phyloP scores from a whole-genome alignment of 2,113 vertebrate species.

The Zosterops lateralis region DNA sequence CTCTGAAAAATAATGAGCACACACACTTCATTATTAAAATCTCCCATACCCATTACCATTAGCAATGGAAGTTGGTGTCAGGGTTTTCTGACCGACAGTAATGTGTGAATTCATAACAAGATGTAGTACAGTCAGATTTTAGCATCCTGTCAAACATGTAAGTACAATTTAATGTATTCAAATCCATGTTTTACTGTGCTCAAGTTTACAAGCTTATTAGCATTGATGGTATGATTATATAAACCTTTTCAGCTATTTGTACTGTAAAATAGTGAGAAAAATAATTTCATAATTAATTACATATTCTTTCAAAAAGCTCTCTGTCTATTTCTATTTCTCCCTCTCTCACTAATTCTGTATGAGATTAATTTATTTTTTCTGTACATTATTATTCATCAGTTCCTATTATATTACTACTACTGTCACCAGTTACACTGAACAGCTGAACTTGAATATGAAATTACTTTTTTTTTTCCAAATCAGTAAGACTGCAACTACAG shows the following conservation, averaged over 20 bases:
- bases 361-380: not conserved
- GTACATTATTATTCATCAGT: not conserved
- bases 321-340: not conserved
- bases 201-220: slow-evolving; percentile 37
- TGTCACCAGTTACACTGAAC: not conserved
- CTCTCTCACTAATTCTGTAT: not conserved
- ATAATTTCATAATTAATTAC: not conserved
- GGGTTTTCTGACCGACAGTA: not conserved
- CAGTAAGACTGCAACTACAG: not conserved
- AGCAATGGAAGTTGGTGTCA: not conserved
- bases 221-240: not conserved
- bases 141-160: slow-evolving; percentile 56
- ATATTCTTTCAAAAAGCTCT: not conserved
- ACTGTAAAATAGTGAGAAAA: not conserved
- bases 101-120: slow-evolving; percentile 63
- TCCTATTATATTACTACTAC: not conserved
- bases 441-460: not conserved
- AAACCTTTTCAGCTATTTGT: slow-evolving; percentile 11
- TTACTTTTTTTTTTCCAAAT: not conserved
- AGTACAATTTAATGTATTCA: slow-evolving; percentile 59
- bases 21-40: not conserved
- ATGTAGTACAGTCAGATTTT: slow-evolving; percentile 7
- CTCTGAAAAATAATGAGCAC: not conserved
- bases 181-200: not conserved
- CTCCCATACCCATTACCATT: not conserved